Evolutionary conservation across 2,888 invertebrate species (phyloP).

Genomic region (Drosophila tanythrix): DNA sequence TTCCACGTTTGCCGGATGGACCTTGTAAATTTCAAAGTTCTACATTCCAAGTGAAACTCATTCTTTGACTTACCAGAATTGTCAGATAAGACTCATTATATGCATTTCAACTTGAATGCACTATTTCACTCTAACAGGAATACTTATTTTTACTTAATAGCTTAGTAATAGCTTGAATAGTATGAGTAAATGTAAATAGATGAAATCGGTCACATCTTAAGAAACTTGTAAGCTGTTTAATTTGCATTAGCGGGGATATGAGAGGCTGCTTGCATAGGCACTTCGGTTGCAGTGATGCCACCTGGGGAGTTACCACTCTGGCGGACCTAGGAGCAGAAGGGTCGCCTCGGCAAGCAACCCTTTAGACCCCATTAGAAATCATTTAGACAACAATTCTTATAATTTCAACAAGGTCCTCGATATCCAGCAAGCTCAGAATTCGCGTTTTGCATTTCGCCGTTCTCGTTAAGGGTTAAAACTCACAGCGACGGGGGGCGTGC

Average conservation of each 20-base stretch:
- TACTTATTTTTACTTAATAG: not conserved
- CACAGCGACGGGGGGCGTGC: conserved; percentile 61
- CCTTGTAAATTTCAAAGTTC: not conserved
- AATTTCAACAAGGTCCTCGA: conserved; percentile 55
- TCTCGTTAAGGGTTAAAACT: conserved; percentile 47
- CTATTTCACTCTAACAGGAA: not conserved
- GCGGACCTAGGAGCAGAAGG: not conserved
- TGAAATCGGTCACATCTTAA: not conserved
- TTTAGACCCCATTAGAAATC: conserved; percentile 68
- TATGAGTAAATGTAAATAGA: not conserved
- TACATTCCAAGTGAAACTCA: not conserved
- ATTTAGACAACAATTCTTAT: conserved; percentile 76
- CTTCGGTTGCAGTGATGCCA: conserved; percentile 62
- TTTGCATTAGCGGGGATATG: conserved; percentile 9
- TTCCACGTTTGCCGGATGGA: not conserved
- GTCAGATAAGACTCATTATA: not conserved
- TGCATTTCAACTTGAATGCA: not conserved
- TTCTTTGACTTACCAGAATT: not conserved
- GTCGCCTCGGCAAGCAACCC: conserved; percentile 39
- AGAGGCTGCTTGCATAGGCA: conserved; percentile 16
- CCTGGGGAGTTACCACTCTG: conserved; percentile 67
- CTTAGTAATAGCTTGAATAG: not conserved
- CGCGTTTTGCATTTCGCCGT: conserved; percentile 4
- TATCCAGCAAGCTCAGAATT: conserved; percentile 12
- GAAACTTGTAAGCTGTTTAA: not conserved